Percentiles rank a stretch among this genome's conserved stretches.
phyloP scores from a whole-genome alignment of 64 coral and sea anemone genomes.

The Porites lutea region DNA sequence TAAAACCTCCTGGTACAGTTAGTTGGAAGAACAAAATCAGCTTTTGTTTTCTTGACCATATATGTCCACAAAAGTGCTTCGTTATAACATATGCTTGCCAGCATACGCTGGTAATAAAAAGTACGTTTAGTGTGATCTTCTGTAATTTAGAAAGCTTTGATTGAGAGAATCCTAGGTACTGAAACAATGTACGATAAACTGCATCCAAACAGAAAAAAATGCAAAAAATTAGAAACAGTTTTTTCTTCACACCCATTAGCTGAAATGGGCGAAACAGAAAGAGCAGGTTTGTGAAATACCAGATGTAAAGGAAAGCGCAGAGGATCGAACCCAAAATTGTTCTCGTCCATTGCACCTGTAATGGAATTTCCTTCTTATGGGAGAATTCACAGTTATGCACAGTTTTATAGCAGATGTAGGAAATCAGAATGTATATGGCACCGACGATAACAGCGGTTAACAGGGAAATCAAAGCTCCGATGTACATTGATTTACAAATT shows the following conservation, averaged over 20 bases:
- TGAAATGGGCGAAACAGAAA: not conserved
- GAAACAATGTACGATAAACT: not conserved
- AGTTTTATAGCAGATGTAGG: not conserved
- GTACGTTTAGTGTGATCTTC: not conserved
- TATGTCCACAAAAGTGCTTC: no score
- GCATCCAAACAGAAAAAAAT: not conserved
- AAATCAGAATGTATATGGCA: not conserved
- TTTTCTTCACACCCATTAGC: not conserved
- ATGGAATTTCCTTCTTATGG: not conserved
- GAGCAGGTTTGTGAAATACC: not conserved
- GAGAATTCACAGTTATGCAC: not conserved
- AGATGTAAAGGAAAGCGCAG: not conserved
- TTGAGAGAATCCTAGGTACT: not conserved
- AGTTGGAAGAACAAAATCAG: not conserved
- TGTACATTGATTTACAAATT: slow-evolving; percentile 1
- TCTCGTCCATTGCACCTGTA: not conserved
- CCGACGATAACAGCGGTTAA: not conserved
- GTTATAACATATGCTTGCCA: not conserved
- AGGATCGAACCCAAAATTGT: not conserved
- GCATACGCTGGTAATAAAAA: not conserved
- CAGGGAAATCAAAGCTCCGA: not conserved
- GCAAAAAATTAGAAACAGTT: not conserved
- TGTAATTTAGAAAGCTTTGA: not conserved
- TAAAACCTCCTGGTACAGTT: not conserved
- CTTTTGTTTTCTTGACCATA: not conserved